Base-by-base conservation (phyloP, 2,888 invertebrate species). In the Tetropium fuscum region DNA sequence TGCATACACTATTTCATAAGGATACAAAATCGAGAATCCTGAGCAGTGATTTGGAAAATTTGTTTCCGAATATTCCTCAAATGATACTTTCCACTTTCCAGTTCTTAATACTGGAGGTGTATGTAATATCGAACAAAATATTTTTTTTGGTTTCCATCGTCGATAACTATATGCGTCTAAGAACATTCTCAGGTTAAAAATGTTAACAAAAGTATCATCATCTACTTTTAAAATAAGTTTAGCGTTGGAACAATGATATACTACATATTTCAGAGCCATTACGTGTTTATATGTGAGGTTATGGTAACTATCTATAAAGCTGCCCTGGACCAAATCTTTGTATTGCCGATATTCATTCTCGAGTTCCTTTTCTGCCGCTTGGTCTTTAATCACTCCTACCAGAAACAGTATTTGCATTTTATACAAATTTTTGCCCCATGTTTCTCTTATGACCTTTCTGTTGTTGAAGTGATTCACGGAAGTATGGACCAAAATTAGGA, bases 211-310 rank as follows among this genome's bases (percentile, higher is more conserved):
- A 59, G 90, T 85, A 80, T 92, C 92, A 74, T 92, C 92, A 75
- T 92, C 92, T 44, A 88, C 85, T 76, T 92, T 92, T 51, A 92
- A 80, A 44, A 92, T 74, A 53, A 77, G 77, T 62, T 85, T 87
- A 0, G 89, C 90, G 10, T 83, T 81, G 0, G 86, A 83, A 76
- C 93, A 93, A 70, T 88, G 85, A 70, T 87, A 87, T 0, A 85
- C 81, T 15, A 88, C 87, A 90, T 92, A 93, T 74, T 92, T 91
- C 30, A 93, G 82, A 0, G 88, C 90, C 87, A 92, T 92, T 2
- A 90, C 88, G 77, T 93, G 92, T 75, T 94, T 94, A 71, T 92
- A 90, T 0, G 93, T 93, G 81, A 94, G 85, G 78, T 94, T 94
- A 43, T 88, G 84, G 74, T 94, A 94, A 0, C 88, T 85, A 79